Base-by-base conservation (phyloP, 2,113 vertebrate genomes). In the Gasterosteus aculeatus region DNA sequence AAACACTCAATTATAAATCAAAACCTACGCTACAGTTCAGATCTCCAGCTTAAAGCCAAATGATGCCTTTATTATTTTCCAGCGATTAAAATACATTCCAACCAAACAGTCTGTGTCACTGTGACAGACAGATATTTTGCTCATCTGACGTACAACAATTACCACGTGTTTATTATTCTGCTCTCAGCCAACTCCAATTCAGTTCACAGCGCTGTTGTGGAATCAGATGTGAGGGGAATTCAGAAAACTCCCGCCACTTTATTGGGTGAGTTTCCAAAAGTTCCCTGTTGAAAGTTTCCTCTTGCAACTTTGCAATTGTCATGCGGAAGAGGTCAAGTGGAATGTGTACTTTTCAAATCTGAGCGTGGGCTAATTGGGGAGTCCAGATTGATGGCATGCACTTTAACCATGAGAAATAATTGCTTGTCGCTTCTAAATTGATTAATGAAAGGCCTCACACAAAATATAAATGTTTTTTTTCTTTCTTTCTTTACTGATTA, bases 401-500 rank as follows among this genome's bases (percentile, higher is more conserved):
- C 83, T 84, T 82, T 80, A 82, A 82, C 70, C 76, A 66, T 41
- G 15, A 80, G 42, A 62, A 80, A 82, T 85, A 85, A 89, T 87
- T 84, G 80, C 83, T 86, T 85, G 76, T 85, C 63, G 6, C 59
- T 69, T 46, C 58, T 75, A 69, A 83, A 81, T 84, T 87, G 80
- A 84, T 88, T 78, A 80, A 89, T 87, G 80, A 86, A 80, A 74
- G 47, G 72, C 60, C 39, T 71, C 62, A 38, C 38, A 77, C 65
- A 64, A 71, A 22, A 80, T 68, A 65, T 59, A n/a, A 70, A 60
- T 39, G 29, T 56, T 49, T 63, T 67, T 62, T 41, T 51, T 51
- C 16, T n/a, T 42, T 38, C 22, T 75, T 64, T 68, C 60, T 69
- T 75, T 80, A 3, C 69, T 71, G 62, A 82, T 87, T 82, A 65